Percentiles rank a stretch among this genome's conserved stretches.
These are phyloP conservation scores for Tachina fera DNA, from an alignment of 2,888 invertebrate species.

Conservation along the genomic window DNA sequence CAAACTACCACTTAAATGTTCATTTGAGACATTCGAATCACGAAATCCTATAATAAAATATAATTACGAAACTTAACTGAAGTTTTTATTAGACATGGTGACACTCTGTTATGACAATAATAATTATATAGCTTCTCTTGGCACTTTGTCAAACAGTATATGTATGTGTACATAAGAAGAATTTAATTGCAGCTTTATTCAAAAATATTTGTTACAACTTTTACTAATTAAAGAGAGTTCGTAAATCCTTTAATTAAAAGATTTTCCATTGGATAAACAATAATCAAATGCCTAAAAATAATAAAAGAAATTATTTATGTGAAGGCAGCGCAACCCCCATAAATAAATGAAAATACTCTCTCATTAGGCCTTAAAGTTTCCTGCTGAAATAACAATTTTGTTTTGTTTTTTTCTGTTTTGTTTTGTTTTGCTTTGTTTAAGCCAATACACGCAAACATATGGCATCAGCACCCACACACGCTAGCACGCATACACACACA, in stretches of 20 bases:
- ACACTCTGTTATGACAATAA: neutral
- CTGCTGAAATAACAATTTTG: constrained; percentile 45
- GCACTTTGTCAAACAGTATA: neutral
- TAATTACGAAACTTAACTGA: no score
- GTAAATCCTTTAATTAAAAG: constrained; percentile 22
- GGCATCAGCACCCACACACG: neutral
- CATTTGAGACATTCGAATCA: no score
- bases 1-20: no score
- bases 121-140: neutral
- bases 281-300: constrained; percentile 17
- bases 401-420: neutral
- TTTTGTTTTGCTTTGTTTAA: constrained; percentile 10
- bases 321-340: constrained; percentile 24
- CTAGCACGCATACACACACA: neutral
- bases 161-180: neutral
- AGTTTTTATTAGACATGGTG: no score
- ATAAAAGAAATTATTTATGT: constrained; percentile 1
- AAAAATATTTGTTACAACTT: neutral
- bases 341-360: neutral
- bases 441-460: neutral
- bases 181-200: neutral
- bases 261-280: constrained; percentile 33
- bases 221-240: constrained; percentile 4
- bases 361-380: constrained; percentile 39
- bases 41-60: no score